Evolutionary conservation across 1,140 invertebrate genomes (phyloP).

Genomic region (Coelopa frigida): DNA sequence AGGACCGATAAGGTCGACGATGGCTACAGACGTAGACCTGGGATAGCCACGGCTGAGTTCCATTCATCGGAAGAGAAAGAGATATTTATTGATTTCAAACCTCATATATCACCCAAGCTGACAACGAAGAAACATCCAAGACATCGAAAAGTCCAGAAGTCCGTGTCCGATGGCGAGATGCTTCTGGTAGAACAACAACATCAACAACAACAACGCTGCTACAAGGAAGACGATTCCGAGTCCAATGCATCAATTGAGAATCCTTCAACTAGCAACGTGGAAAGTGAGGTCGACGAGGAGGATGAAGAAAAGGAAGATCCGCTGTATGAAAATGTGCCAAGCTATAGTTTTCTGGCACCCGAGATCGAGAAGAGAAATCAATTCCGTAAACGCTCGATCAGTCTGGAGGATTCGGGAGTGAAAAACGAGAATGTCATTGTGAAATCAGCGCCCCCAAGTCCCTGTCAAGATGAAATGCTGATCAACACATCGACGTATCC

Average conservation of each 20-base stretch:
- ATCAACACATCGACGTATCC: conserved; percentile 60
- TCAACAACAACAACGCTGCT: too few species aligned
- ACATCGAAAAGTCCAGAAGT: conserved; percentile 59
- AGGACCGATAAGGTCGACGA: conserved; percentile 40
- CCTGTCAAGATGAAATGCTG: conserved; percentile 42
- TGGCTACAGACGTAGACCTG: conserved; percentile 43
- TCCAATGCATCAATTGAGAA: too few species aligned
- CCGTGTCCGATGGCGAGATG: conserved; percentile 70
- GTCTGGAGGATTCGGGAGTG: conserved; percentile 45
- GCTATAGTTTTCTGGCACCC: conserved; percentile 11
- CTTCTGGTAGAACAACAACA: too few species aligned
- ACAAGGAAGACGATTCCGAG: too few species aligned
- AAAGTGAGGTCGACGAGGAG: conserved; percentile 11
- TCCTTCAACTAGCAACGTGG: too few species aligned
- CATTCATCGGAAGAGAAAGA: conserved; percentile 58
- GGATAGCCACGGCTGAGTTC: conserved; percentile 28
- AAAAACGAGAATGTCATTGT: conserved; percentile 7
- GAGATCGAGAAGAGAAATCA: conserved; percentile 26
- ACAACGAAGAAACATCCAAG: conserved; percentile 50
- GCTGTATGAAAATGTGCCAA: conserved; percentile 34
- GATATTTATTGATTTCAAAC: conserved; percentile 81
- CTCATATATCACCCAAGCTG: conserved; percentile 57
- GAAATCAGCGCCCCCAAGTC: conserved; percentile 50
- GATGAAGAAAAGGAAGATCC: conserved; percentile 23
- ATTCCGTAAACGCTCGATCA: conserved; percentile 59